Percentiles rank a stretch among this genome's conserved stretches.
Evolutionary conservation across 1,140 invertebrate species (phyloP).

Genomic region (Paraescarpia echinospica): DNA sequence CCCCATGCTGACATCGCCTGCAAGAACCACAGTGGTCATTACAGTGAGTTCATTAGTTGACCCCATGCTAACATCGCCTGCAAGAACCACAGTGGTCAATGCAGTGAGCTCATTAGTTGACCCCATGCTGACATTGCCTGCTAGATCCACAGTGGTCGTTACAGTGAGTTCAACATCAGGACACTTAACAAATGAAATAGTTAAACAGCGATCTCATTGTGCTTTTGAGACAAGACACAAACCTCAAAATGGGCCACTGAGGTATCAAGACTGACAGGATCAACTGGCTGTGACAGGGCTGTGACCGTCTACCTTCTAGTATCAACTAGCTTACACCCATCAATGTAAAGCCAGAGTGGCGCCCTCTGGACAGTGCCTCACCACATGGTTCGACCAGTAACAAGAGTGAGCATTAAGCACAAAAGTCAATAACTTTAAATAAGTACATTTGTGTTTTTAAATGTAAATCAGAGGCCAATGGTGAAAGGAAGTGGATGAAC

Average conservation of each 20-base stretch:
- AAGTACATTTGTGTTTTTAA: too few species aligned
- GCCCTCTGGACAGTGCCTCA: too few species aligned
- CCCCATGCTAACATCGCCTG: background rate
- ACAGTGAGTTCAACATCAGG: background rate
- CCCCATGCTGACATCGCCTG: conserved; percentile 43
- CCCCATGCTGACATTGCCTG: conserved; percentile 43
- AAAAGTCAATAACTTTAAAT: too few species aligned
- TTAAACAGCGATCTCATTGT: background rate
- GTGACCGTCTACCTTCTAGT: too few species aligned
- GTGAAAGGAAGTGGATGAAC: too few species aligned
- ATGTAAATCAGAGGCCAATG: too few species aligned
- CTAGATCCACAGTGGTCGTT: background rate
- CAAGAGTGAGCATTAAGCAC: too few species aligned
- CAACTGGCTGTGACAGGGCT: too few species aligned
- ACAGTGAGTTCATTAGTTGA: background rate
- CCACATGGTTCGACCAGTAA: too few species aligned
- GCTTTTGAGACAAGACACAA: background rate
- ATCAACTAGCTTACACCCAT: too few species aligned
- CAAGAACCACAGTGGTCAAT: conserved; percentile 30
- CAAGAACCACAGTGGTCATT: background rate
- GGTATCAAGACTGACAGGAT: too few species aligned
- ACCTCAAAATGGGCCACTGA: background rate
- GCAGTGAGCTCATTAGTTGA: conserved; percentile 31
- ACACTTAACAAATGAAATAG: background rate
- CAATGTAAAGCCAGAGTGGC: too few species aligned